Percentiles rank a stretch among this genome's conserved stretches.
These are phyloP conservation scores for Drosophila lowei DNA, from an alignment of 1,140 invertebrate species.

Conservation along the genomic window DNA sequence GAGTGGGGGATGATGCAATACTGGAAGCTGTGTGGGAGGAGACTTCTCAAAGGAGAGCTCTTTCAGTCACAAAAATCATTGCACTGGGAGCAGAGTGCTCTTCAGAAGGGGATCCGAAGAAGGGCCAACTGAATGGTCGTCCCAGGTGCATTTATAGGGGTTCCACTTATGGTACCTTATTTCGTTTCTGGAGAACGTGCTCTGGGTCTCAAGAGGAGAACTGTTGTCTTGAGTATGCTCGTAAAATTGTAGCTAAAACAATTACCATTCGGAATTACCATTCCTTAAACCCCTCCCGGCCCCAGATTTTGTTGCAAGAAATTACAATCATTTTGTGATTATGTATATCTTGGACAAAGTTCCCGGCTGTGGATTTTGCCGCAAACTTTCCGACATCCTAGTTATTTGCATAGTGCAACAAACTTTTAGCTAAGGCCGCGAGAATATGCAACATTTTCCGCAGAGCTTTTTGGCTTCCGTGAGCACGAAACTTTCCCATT, in stretches of 20 bases:
- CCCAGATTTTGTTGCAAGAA: slow-evolving; percentile 4
- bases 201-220: too few relatives aligned
- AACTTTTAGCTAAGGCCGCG: slow-evolving; percentile 32
- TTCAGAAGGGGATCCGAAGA: too few relatives aligned
- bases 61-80: too few relatives aligned
- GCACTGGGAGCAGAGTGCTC: too few relatives aligned
- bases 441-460: slow-evolving; percentile 41
- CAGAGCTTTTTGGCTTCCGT: slow-evolving; percentile 34
- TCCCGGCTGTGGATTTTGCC: neutral
- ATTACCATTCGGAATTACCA: neutral
- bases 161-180: too few relatives aligned
- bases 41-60: too few relatives aligned
- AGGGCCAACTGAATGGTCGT: too few relatives aligned
- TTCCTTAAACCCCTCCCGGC: neutral
- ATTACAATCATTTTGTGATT: slow-evolving; percentile 17
- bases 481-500: slow-evolving; percentile 3
- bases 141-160: too few relatives aligned
- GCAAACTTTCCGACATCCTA: slow-evolving; percentile 15
- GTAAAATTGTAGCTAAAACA: neutral
- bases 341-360: slow-evolving; percentile 28
- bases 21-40: neutral
- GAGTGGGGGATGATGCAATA: slow-evolving; percentile 38
- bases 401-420: slow-evolving; percentile 25
- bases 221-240: too few relatives aligned
- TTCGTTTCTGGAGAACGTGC: too few relatives aligned